Base-by-base conservation (phyloP, 30 jellyfish, hydroid and myxozoan species). In the Turritopsis dohrnii region DNA sequence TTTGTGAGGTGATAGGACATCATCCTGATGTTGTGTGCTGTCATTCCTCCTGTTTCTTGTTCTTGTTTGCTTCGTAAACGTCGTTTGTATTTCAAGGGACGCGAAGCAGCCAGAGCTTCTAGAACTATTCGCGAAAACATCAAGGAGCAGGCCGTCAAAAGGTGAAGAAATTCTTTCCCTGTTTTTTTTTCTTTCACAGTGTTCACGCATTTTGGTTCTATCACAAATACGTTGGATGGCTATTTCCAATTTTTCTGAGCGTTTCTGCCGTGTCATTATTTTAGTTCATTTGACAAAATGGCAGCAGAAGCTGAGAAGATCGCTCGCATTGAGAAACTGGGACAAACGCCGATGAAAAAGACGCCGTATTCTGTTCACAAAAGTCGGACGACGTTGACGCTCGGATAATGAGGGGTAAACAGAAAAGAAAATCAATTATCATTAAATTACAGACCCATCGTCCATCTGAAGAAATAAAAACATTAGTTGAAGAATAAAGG, bases 241-340 rank as follows among this genome's bases (percentile, higher is more conserved):
- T 17, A 22, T 16, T 22, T 16, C 13, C 26, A 72, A 17, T 17
- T 72, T 22, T 72, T 18, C 17, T 21, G 13, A 22, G 20, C 54
- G 22, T 28, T 79, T 52, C n/a, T n/a, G n/a, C n/a, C n/a, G n/a
- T n/a, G n/a, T n/a, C n/a, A 27, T 69, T 79, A n/a, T 66, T 87
- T 20, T 75, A 90, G 96, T 52, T 90, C 96, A 5, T 90, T 90
- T 54, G 96, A 85, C 79, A 81, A 85, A 66, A 90, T 90, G 96
- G 96, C 96, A 25, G 71, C 54, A 26, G 92, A 90, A 52, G 96
- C 96, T 71, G 95, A 90, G 65, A 18, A 65, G 52, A 66, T 90
- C 83, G 96, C 96, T 18, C 87, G 96, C 18, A 84, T 90, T 22
- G 96, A 90, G 79, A 88, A 76, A 75, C 85, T 75, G 65, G 91